Evolutionary conservation across 2,888 invertebrate species (phyloP), one percentile per base, ranked within the genome.

Genomic region (Hyppa rectilinea): DNA sequence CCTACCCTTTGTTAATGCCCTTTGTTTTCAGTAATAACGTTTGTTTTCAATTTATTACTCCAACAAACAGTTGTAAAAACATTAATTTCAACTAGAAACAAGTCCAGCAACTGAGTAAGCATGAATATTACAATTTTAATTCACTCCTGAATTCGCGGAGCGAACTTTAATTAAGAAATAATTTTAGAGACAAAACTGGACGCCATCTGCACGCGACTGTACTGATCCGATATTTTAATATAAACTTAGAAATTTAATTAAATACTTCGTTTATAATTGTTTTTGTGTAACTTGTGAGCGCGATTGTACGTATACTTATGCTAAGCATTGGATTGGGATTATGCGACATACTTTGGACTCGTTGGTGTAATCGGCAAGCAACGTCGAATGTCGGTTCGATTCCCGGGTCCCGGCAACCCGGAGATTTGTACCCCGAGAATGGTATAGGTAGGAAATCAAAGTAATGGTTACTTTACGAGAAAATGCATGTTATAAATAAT

Each of bases 151-250:
- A 79, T 78, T 62, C 23, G 72, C 68, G 58, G 59, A 59, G 65
- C 75, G 61, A 80, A 87, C 77, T 86, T 88, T 88, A 88, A 88
- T 88, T 85, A 88, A 86, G 88, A 83, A 82, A 86, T 87, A 80
- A 87, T 85, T 85, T 78, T 75, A 66, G 62, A 84, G 85, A 85
- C 82, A 85, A 74, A 74, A 78, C 78, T 82, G 84, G 71, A 64
- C 73, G 79, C 74, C 88, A 85, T 86, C 87, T 88, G 89, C 71
- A 61, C 55, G 62, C 70, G 81, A 80, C 84, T 78, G 56, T 82
- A 80, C 74, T 82, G 79, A 70, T 74, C 69, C 65, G 58, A 82
- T 81, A 62, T 81, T 84, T 82, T 79, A 83, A 81, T 84, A 80
- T 75, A 85, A 85, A 86, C 78, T 85, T 83, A 64, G 70, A 79